phyloP scores from a whole-genome alignment of 2,113 vertebrate genomes.

The Brachionichthys hirsutus region DNA sequence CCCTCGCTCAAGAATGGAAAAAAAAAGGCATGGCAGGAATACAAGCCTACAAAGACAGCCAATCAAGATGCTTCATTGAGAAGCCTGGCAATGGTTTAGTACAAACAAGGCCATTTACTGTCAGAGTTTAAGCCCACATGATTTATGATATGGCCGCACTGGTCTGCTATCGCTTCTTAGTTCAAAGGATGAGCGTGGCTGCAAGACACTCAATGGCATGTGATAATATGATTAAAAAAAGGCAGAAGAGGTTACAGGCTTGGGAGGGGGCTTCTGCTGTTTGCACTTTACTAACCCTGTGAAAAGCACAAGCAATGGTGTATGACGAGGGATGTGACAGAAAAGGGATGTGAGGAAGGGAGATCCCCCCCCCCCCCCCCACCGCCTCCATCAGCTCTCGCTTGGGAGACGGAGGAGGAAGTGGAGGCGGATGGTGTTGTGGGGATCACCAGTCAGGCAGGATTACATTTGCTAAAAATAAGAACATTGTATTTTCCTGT shows the following conservation, averaged over 20 bases:
- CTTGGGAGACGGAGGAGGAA: constrained; percentile 10
- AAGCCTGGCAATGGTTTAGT: constrained; percentile 37
- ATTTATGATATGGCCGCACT: constrained; percentile 47
- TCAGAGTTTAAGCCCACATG: constrained; percentile 59
- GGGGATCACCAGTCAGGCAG: constrained; percentile 58
- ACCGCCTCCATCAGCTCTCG: constrained; percentile 15
- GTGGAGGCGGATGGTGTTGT: constrained; percentile 25
- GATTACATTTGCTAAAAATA: constrained; percentile 65
- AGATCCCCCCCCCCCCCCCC: constrained; percentile 17
- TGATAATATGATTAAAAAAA: constrained; percentile 73
- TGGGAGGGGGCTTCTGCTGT: constrained; percentile 18
- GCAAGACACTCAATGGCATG: constrained; percentile 61
- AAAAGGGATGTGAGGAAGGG: constrained; percentile 12
- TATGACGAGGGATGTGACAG: constrained; percentile 4
- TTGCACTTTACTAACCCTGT: constrained; percentile 29
- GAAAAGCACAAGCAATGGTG: constrained; percentile 15
- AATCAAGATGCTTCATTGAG: constrained; percentile 28
- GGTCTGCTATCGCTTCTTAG: constrained; percentile 45
- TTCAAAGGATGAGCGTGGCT: constrained; percentile 66
- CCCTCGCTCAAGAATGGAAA: constrained; percentile 2
- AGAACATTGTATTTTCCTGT: constrained; percentile 50
- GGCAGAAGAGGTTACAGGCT: constrained; percentile 45
- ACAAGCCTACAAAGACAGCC: constrained; percentile 16
- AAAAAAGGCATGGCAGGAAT: constrained; percentile 2
- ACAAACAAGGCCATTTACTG: constrained; percentile 53